Percentiles rank a stretch among this genome's conserved stretches.
These are phyloP conservation scores for Zaprionus lachaisei DNA, from an alignment of 1,140 invertebrate species.

Conservation along the genomic window DNA sequence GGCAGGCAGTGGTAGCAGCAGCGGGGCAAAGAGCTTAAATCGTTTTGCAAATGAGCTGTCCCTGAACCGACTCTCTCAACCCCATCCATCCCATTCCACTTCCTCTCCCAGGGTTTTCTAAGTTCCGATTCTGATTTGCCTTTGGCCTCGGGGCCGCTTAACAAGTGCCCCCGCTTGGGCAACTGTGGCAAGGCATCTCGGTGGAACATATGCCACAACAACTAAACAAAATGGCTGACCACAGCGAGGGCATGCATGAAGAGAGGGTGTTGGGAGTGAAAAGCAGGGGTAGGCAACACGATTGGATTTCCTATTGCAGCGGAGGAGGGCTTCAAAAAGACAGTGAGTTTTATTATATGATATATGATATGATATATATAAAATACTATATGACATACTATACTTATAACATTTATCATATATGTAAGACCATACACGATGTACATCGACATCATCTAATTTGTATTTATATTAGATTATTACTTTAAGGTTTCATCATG, in stretches of 20 bases:
- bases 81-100: not conserved
- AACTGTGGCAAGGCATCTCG: not conserved
- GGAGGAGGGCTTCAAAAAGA: too few species aligned
- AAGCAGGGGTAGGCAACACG: not conserved
- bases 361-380: too few species aligned
- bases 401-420: too few species aligned
- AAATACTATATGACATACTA: too few species aligned
- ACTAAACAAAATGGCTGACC: slow-evolving; percentile 50
- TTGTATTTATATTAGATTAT: too few species aligned
- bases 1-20: too few species aligned
- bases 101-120: too few species aligned
- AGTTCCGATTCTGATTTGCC: slow-evolving; percentile 14
- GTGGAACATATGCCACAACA: slow-evolving; percentile 46
- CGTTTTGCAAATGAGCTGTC: slow-evolving; percentile 53
- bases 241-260: not conserved
- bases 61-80: not conserved
- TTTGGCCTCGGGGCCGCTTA: slow-evolving; percentile 44
- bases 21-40: slow-evolving; percentile 42
- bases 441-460: too few species aligned
- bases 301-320: not conserved
- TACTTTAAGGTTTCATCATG: too few species aligned
- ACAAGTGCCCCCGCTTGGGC: slow-evolving; percentile 37
- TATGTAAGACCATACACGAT: too few species aligned
- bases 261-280: not conserved
- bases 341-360: too few species aligned